Evolutionary conservation across 2,888 invertebrate genomes (phyloP).

Genomic region (Drosophila birchii): DNA sequence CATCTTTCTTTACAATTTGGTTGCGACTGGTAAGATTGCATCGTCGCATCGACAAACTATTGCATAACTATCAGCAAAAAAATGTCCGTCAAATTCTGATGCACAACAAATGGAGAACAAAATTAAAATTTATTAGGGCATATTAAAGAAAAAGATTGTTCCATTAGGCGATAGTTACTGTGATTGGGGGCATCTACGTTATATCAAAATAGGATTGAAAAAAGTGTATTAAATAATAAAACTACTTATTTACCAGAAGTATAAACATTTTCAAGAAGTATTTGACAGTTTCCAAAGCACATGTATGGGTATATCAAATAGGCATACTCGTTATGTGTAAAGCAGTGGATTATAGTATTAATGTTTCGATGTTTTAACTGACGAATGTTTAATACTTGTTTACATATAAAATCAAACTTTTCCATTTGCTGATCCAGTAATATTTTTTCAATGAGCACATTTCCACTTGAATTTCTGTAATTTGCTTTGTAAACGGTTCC

Average conservation of each 20-base stretch:
- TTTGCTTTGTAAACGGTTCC: constrained; percentile 90
- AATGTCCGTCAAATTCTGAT: no score
- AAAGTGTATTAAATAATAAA: not conserved
- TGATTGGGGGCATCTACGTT: no score
- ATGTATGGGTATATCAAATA: constrained; percentile 93
- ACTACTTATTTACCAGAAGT: constrained; percentile 74
- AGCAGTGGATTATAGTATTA: constrained; percentile 90
- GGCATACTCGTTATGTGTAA: constrained; percentile 91
- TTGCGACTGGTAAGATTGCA: no score
- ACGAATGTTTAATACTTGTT: constrained; percentile 91
- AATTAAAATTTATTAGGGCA: no score
- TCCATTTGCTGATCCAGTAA: constrained; percentile 89
- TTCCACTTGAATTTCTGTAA: constrained; percentile 88
- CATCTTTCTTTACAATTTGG: no score
- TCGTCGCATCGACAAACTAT: no score
- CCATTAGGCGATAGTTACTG: no score
- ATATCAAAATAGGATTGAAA: not conserved
- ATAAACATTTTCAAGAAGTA: constrained; percentile 91
- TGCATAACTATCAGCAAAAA: no score
- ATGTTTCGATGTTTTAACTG: constrained; percentile 93
- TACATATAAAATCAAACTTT: constrained; percentile 87
- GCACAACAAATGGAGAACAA: no score
- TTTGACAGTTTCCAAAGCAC: constrained; percentile 93
- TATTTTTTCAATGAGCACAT: constrained; percentile 91
- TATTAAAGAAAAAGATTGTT: no score